Percentiles rank a stretch among this genome's conserved stretches.
Conservation (phyloP, 2,797 vertebrate species). For the Urocyon cinereoargenteus region DNA sequence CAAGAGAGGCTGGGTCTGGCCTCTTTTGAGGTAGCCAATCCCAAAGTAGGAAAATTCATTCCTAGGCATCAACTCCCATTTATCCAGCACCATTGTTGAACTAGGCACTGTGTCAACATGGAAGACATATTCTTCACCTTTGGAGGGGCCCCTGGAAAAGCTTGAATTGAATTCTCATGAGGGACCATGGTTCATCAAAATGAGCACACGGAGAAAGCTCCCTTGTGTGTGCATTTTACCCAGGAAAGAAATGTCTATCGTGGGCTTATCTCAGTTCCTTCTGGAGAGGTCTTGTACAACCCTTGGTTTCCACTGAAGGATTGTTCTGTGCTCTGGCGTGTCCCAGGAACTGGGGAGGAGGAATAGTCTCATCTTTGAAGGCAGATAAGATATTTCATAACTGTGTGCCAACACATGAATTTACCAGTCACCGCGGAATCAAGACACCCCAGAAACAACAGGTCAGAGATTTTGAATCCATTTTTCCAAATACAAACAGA, state of each 20-base stretch:
- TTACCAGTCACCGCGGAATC: neutral
- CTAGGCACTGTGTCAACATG: neutral
- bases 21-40: neutral
- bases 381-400: neutral
- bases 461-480: slow-evolving; percentile 39
- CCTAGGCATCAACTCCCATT: neutral
- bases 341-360: neutral
- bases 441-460: neutral
- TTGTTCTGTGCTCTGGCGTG: neutral
- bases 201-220: neutral
- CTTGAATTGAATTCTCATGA: neutral
- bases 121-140: neutral
- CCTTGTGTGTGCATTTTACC: neutral
- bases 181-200: neutral
- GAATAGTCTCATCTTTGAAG: neutral
- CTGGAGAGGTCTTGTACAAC: neutral
- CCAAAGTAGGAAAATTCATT: neutral
- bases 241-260: neutral
- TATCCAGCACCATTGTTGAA: neutral
- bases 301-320: neutral
- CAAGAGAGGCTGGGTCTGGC: neutral
- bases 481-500: slow-evolving; percentile 47
- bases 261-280: neutral
- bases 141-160: neutral
- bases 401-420: neutral